Evolutionary conservation across 2,797 vertebrate species (phyloP).

Genomic region (Phrynocephalus guinanensis): DNA sequence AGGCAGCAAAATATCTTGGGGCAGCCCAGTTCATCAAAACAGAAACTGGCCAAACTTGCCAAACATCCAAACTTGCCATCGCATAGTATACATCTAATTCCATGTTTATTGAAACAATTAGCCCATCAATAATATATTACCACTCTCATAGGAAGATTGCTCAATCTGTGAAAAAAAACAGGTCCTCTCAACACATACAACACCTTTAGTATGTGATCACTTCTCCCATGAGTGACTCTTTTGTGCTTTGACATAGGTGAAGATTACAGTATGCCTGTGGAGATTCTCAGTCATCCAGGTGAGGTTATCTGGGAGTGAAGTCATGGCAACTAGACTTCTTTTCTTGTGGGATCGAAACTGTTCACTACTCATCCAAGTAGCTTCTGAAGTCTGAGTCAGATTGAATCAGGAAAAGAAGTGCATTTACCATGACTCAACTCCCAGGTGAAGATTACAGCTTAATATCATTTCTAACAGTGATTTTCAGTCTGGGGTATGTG

Average conservation of each 20-base stretch:
- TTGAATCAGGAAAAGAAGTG: no score
- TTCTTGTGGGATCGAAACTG: no score
- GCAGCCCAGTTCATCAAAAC: neutral
- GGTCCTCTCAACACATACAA: neutral
- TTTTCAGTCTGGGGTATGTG: no score
- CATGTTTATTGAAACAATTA: neutral
- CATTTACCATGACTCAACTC: no score
- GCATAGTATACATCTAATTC: neutral
- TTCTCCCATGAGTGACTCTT: neutral
- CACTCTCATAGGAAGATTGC: neutral
- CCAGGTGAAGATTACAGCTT: no score
- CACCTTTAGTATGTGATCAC: neutral
- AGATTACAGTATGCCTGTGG: neutral
- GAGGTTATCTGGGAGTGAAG: no score
- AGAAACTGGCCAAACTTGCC: neutral
- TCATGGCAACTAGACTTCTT: no score
- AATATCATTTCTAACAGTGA: no score
- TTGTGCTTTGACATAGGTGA: neutral
- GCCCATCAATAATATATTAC: neutral
- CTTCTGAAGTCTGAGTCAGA: no score
- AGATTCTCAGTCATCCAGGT: no score
- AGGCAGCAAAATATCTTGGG: no score
- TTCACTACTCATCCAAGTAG: no score
- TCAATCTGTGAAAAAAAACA: neutral
- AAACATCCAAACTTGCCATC: neutral